phyloP scores from a whole-genome alignment of 2,888 invertebrate species.

The Melitaea athalia region DNA sequence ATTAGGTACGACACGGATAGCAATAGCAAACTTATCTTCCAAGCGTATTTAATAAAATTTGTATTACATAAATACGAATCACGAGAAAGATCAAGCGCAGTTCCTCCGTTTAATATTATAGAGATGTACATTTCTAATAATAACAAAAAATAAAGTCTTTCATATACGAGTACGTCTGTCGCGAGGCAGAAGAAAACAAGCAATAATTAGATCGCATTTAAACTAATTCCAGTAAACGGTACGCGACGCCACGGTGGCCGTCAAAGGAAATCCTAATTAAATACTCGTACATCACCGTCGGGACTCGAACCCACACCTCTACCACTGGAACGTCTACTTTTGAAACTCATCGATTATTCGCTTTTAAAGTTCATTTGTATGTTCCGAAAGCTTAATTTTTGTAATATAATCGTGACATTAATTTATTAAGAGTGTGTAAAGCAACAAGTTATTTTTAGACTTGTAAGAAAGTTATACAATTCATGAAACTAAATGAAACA shows the following conservation, averaged over 20 bases:
- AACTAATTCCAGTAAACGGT: constrained; percentile 46
- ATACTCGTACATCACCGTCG: constrained; percentile 73
- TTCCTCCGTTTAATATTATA: neutral
- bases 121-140: constrained; percentile 8
- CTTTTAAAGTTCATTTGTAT: neutral
- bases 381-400: neutral
- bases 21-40: too few species aligned
- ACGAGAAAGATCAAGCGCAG: neutral
- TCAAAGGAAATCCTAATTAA: constrained; percentile 76
- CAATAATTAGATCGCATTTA: constrained; percentile 43
- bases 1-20: too few species aligned
- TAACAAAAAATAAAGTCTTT: constrained; percentile 34
- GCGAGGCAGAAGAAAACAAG: constrained; percentile 39
- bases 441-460: too few species aligned
- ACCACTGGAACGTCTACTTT: constrained; percentile 49
- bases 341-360: constrained; percentile 24
- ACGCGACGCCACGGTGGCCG: constrained; percentile 41
- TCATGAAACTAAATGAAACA: too few species aligned
- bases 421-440: too few species aligned
- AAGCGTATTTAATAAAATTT: neutral
- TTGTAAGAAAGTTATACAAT: too few species aligned
- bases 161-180: constrained; percentile 35
- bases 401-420: neutral
- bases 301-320: constrained; percentile 54
- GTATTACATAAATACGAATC: neutral